Evolutionary conservation across 2,797 vertebrate species (phyloP).

Genomic region (Miichthys miiuy): DNA sequence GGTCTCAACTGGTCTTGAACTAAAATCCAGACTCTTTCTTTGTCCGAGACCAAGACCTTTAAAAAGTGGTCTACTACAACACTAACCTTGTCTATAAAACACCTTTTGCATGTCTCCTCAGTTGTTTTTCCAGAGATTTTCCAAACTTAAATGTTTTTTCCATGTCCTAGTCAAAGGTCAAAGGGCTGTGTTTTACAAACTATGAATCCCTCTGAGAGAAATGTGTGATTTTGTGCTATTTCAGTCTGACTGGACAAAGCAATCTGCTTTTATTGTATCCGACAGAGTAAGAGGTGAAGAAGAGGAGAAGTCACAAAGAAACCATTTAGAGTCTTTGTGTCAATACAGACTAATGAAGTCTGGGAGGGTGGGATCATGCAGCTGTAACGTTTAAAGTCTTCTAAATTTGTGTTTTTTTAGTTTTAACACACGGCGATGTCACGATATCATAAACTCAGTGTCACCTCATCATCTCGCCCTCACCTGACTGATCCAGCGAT

Average conservation of each 20-base stretch:
- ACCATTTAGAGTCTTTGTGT: not conserved
- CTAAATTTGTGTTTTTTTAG: not conserved
- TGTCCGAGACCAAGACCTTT: no score
- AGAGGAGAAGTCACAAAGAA: not conserved
- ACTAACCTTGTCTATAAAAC: no score
- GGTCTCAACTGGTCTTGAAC: no score
- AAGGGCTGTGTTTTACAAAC: not conserved
- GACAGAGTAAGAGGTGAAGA: not conserved
- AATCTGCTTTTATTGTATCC: not conserved
- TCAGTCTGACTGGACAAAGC: not conserved
- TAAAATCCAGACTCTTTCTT: no score
- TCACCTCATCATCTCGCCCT: not conserved
- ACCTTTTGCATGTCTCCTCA: no score
- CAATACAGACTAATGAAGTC: not conserved
- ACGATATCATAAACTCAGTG: not conserved
- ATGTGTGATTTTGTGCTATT: not conserved
- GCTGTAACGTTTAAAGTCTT: not conserved
- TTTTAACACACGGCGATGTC: not conserved
- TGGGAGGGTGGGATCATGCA: not conserved
- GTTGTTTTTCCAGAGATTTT: no score
- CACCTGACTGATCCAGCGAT: no score
- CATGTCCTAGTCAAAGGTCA: not conserved
- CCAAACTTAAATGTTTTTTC: no score
- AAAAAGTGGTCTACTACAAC: no score
- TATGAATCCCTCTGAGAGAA: not conserved